Percentiles rank a stretch among this genome's conserved stretches.
Conservation (phyloP, 2,797 vertebrate species). For the Numenius phaeopus region DNA sequence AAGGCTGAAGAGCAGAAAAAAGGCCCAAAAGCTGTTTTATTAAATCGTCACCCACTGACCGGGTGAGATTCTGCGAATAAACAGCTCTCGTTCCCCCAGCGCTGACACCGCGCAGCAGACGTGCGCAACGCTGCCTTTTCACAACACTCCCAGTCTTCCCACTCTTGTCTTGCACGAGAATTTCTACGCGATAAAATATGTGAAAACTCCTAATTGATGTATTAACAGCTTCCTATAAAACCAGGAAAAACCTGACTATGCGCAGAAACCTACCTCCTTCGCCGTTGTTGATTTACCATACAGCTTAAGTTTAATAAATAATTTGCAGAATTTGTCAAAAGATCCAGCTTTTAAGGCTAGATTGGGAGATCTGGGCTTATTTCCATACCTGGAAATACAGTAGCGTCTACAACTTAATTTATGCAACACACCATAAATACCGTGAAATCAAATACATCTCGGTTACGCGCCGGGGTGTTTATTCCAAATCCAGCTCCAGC, state of each 20-base stretch:
- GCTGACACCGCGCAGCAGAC: fast-evolving
- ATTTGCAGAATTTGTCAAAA: background rate
- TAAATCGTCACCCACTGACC: too few species aligned
- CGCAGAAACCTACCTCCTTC: background rate
- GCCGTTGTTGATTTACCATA: background rate
- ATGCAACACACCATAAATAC: background rate
- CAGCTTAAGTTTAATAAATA: background rate
- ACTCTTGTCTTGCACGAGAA: background rate
- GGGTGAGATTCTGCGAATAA: too few species aligned
- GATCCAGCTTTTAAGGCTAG: background rate
- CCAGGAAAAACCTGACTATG: background rate
- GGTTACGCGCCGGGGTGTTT: background rate
- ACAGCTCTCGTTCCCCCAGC: too few species aligned
- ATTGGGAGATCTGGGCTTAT: background rate
- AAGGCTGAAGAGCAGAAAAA: background rate
- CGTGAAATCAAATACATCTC: background rate
- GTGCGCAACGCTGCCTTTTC: background rate
- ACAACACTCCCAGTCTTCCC: background rate
- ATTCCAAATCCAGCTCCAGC: conserved; percentile 86
- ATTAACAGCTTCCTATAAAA: background rate
- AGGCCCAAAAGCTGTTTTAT: too few species aligned
- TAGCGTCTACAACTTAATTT: background rate
- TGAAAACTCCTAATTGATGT: background rate
- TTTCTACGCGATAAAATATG: background rate
- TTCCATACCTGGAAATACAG: background rate